These are phyloP conservation scores for Malurus alboscapulatus DNA, from an alignment of 2,113 vertebrate species.

Conservation along the genomic window DNA sequence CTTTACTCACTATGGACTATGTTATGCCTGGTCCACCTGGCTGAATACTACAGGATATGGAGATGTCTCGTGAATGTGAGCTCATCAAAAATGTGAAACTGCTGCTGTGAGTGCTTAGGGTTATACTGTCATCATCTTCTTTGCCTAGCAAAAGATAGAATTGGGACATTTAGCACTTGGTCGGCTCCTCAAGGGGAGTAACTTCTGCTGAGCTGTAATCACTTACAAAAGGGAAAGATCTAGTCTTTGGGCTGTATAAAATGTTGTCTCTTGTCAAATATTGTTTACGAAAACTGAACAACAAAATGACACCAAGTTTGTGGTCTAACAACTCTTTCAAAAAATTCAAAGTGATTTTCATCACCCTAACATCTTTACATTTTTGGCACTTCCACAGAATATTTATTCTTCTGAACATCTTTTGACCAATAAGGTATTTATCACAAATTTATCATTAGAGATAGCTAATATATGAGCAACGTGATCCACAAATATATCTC, in stretches of 20 bases:
- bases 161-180: neutral
- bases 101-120: conserved; percentile 26
- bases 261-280: neutral
- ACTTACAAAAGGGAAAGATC: neutral
- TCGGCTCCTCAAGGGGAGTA: neutral
- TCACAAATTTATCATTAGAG: neutral
- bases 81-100: conserved; percentile 28
- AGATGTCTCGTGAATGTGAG: conserved; percentile 3
- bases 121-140: conserved; percentile 16
- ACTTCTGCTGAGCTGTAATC: neutral
- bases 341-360: neutral
- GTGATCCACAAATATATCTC: neutral
- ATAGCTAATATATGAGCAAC: neutral
- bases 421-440: neutral
- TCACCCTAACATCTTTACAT: neutral
- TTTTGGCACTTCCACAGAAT: neutral
- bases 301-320: neutral
- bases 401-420: neutral
- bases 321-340: neutral
- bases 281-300: neutral
- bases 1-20: conserved; percentile 18
- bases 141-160: conserved; percentile 17
- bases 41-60: neutral
- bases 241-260: neutral
- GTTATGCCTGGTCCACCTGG: conserved; percentile 10